Conservation (phyloP, 2,888 invertebrate genomes). For the Melanotus villosus region DNA sequence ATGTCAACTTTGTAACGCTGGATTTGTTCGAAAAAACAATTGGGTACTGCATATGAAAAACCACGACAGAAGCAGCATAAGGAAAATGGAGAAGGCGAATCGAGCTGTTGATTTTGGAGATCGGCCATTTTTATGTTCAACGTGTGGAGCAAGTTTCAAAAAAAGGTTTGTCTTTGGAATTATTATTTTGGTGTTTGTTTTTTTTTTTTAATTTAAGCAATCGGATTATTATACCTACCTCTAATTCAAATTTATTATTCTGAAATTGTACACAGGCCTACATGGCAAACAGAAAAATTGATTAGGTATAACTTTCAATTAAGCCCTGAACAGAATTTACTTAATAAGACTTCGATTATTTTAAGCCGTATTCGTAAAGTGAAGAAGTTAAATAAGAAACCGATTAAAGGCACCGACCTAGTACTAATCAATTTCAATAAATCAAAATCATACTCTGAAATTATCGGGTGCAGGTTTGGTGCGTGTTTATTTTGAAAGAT, state of each 20-base stretch:
- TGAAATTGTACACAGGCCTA: no score
- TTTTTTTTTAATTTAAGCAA: no score
- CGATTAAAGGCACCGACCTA: slow-evolving; percentile 10
- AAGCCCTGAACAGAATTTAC: no score
- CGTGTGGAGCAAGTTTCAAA: slow-evolving; percentile 68
- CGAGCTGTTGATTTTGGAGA: slow-evolving; percentile 46
- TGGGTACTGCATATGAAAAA: slow-evolving; percentile 75
- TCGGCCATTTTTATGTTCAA: slow-evolving; percentile 65
- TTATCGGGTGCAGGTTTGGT: slow-evolving; percentile 19
- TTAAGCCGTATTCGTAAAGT: no score
- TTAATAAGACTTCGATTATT: no score
- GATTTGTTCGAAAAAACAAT: slow-evolving; percentile 78
- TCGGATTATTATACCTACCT: no score
- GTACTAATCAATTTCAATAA: slow-evolving; percentile 27
- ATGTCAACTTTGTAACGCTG: slow-evolving; percentile 75
- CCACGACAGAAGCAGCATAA: slow-evolving; percentile 65
- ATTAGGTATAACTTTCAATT: no score
- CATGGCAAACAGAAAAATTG: no score
- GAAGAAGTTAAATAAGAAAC: slow-evolving; percentile 2
- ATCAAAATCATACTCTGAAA: slow-evolving; percentile 26
- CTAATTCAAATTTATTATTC: no score
- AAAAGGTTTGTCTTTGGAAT: slow-evolving; percentile 67
- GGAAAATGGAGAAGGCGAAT: slow-evolving; percentile 44
- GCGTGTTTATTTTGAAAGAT: slow-evolving; percentile 27
- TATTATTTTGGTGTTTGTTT: no score